A percentile compares a stretch with the other conserved stretches of the same genome.
Conservation (phyloP, 2,113 vertebrate genomes). For the Gallinago paraguaiae region DNA sequence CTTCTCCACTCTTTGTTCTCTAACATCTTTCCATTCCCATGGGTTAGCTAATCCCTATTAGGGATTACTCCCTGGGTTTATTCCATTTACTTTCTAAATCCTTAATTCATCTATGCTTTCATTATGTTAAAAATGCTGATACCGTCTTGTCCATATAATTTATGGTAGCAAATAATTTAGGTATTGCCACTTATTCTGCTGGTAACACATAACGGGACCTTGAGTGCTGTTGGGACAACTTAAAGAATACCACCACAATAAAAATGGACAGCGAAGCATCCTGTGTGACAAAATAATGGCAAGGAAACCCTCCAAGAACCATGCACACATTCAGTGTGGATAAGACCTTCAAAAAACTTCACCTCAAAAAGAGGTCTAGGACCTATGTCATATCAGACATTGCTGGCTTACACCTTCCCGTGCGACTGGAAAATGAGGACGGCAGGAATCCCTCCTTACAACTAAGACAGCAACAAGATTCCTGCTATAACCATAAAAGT, state of each 20-base stretch:
- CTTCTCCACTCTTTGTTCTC: background rate
- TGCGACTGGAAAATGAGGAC: background rate
- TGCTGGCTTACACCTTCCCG: background rate
- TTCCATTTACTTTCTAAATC: background rate
- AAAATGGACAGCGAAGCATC: background rate
- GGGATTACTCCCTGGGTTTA: background rate
- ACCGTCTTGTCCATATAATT: background rate
- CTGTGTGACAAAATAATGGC: background rate
- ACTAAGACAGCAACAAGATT: conserved; percentile 15
- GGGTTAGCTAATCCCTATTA: background rate
- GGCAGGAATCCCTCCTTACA: background rate
- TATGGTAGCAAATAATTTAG: background rate
- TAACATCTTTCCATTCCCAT: background rate
- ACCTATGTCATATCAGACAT: background rate
- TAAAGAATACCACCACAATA: background rate
- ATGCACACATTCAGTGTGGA: background rate
- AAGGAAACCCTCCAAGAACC: background rate
- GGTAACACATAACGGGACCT: background rate
- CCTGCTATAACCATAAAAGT: conserved; percentile 32
- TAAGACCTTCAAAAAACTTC: background rate
- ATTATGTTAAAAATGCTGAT: background rate
- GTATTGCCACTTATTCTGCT: background rate
- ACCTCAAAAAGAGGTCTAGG: background rate
- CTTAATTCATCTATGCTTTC: background rate
- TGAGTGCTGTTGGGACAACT: background rate